phyloP scores from a whole-genome alignment of 2,888 invertebrate genomes.

The Timema podura region DNA sequence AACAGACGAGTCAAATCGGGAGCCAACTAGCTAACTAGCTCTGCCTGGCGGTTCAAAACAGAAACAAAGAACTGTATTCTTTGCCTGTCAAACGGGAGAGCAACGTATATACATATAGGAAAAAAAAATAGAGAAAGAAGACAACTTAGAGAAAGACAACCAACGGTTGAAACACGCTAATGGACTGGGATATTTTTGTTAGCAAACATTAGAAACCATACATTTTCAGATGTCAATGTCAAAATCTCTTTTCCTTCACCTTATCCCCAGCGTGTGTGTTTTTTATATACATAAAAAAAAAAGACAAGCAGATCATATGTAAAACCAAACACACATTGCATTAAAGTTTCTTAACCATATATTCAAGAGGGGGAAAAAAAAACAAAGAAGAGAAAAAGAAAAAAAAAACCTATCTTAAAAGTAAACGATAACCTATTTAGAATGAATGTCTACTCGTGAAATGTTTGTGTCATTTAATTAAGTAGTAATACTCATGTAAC shows the following conservation, averaged over 20 bases:
- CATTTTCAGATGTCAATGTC: no score
- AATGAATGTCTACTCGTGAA: no score
- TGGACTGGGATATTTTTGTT: constrained; percentile 15
- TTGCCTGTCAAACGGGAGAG: constrained; percentile 21
- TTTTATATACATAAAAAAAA: background rate
- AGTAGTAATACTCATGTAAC: no score
- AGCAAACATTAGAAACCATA: constrained; percentile 12
- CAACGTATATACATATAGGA: constrained; percentile 10
- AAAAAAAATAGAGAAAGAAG: no score
- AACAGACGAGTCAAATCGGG: background rate
- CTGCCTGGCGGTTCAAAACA: constrained; percentile 19
- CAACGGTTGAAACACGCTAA: background rate
- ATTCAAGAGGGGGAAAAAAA: no score
- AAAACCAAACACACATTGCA: constrained; percentile 12
- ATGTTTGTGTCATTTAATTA: no score
- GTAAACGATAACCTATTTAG: no score
- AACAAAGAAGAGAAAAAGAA: no score
- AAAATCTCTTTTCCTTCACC: background rate
- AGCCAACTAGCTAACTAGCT: background rate
- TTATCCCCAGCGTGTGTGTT: background rate
- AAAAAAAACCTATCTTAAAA: no score
- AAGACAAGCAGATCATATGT: background rate
- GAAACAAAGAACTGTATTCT: constrained; percentile 23
- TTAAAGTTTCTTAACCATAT: background rate
- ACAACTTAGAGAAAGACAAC: no score